These are phyloP conservation scores for Rotaria socialis DNA, from an alignment of 2,888 invertebrate genomes.

Conservation along the genomic window DNA sequence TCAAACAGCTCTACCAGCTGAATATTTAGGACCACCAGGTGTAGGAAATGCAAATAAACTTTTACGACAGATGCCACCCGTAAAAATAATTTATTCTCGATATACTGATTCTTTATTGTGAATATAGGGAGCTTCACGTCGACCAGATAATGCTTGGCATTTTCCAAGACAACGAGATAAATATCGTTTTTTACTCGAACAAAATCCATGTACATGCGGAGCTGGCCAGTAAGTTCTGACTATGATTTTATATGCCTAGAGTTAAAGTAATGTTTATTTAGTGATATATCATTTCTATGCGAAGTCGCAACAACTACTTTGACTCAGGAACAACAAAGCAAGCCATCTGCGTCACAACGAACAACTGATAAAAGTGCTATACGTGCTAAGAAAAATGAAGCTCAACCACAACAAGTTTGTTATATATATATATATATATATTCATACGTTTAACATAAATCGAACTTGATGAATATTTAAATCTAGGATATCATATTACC, in stretches of 20 bases:
- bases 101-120: too few species aligned
- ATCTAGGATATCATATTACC: constrained; percentile 55
- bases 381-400: constrained; percentile 6
- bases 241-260: background rate
- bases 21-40: constrained; percentile 53
- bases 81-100: background rate
- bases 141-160: constrained; percentile 57
- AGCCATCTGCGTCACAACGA: constrained; percentile 20
- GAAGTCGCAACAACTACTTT: constrained; percentile 52
- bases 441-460: background rate
- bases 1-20: constrained; percentile 52
- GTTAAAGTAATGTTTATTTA: constrained; percentile 48
- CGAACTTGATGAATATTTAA: background rate
- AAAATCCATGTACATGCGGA: constrained; percentile 58
- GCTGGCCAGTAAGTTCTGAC: constrained; percentile 55
- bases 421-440: background rate
- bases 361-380: constrained; percentile 46
- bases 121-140: constrained; percentile 48
- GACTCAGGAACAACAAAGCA: constrained; percentile 50
- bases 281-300: constrained; percentile 60
- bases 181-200: constrained; percentile 57
- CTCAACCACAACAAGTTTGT: constrained; percentile 10
- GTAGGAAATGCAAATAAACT: constrained; percentile 32
- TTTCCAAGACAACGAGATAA: constrained; percentile 54
- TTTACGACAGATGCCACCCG: constrained; percentile 38